phyloP scores from a whole-genome alignment of 1,140 invertebrate species.

The Leptoteleia sp. region DNA sequence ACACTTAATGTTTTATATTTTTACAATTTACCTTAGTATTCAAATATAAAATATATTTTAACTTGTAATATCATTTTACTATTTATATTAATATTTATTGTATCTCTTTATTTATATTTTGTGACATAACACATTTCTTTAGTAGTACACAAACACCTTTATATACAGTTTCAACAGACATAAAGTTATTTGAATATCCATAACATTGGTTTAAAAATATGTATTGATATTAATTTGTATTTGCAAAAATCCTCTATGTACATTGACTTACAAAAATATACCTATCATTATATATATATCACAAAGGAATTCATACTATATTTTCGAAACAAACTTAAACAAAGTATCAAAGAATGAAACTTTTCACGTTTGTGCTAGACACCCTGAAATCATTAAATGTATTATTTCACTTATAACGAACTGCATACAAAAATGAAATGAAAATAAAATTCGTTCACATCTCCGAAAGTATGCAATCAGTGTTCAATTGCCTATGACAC shows the following conservation, averaged over 20 bases:
- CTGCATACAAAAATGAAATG: neutral
- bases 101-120: neutral
- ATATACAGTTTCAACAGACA: slow-evolving; percentile 4
- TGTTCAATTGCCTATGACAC: slow-evolving; percentile 25
- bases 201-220: slow-evolving; percentile 2
- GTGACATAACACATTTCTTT: neutral
- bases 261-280: slow-evolving; percentile 32
- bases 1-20: neutral
- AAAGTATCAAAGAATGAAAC: neutral
- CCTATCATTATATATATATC: slow-evolving; percentile 1
- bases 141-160: neutral
- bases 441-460: slow-evolving; percentile 4
- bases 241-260: slow-evolving; percentile 20
- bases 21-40: neutral
- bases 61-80: neutral
- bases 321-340: neutral
- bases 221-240: neutral
- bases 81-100: neutral
- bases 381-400: slow-evolving; percentile 23
- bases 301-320: neutral
- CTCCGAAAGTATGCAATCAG: slow-evolving; percentile 15
- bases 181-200: slow-evolving; percentile 3
- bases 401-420: slow-evolving; percentile 7
- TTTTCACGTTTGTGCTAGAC: slow-evolving; percentile 4
- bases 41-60: slow-evolving; percentile 12